Base-by-base conservation (phyloP, 1,140 invertebrate genomes). In the Macrocentrus cingulum region DNA sequence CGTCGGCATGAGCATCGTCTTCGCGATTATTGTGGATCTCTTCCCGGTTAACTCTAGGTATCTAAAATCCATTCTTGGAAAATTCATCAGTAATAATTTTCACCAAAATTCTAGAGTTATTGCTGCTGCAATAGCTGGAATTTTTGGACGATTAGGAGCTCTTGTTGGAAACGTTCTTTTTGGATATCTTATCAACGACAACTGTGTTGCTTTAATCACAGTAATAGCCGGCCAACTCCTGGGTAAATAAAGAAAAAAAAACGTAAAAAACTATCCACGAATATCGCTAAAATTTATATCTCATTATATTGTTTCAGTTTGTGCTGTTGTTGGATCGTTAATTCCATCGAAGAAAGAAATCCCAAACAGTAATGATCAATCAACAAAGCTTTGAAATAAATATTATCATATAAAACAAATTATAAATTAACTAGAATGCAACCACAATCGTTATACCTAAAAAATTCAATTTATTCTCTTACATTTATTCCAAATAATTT, bases 31-130 rank as follows among this genome's bases (percentile, higher is more conserved):
- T 18, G 70, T 73, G 6, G 68, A 74, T 46, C 37, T 74, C 1
- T 76, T 69, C 50, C 74, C 74, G 13, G 75, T 72, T 1, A 66
- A 73, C 63, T 53, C 74, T 6, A 67, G 74, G 72, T 29, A 29
- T n/a, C n/a, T n/a, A n/a, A 45, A 19, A 50, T 45, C 22, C 25
- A 16, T 37, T 46, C 23, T 36, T 13, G 29, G 25, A 29, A 29
- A 4, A 29, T 29, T 29, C 25, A 29, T 29, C 9, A 9, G 9
- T 29, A 29, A 29, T 37, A 13, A 19, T 29, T 1, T 5, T 44
- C 25, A 42, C 0, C 50, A 41, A 18, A 50, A 5, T 29, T 29
- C 9, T 37, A 75, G 72, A 50, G 66, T 65, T 2, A 68, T 74
- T 57, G 72, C 69, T 7, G 57, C 67, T 6, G 60, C 69, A 8